Percentiles rank a stretch among this genome's conserved stretches.
These are phyloP conservation scores for Zosterops pallidus DNA, from an alignment of 2,113 vertebrate genomes.

Conservation along the genomic window DNA sequence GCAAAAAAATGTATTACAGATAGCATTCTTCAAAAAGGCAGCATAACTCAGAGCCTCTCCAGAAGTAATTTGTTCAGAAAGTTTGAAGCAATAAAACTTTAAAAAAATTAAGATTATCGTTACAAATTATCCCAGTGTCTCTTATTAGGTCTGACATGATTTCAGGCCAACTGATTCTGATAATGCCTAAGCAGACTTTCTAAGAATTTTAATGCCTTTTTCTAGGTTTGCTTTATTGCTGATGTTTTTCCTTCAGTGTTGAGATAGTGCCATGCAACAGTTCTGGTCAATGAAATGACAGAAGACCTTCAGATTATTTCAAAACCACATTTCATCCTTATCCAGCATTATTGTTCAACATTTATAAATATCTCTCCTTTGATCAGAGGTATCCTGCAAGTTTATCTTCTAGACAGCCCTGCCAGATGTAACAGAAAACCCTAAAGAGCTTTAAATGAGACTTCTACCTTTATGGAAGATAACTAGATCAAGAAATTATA, in stretches of 20 bases:
- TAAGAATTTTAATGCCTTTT: background rate
- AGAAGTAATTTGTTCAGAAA: background rate
- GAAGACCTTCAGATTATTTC: background rate
- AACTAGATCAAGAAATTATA: background rate
- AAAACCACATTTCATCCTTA: background rate
- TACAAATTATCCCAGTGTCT: background rate
- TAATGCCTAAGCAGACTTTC: background rate
- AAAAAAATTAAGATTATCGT: background rate
- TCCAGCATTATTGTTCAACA: background rate
- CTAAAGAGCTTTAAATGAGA: background rate
- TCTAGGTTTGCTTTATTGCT: background rate
- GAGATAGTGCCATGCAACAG: background rate
- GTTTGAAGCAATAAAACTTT: background rate
- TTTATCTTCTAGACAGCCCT: background rate
- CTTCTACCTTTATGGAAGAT: background rate
- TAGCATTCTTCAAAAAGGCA: background rate
- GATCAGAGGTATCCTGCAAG: background rate
- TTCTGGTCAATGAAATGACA: background rate
- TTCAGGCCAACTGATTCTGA: background rate
- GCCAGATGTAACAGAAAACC: background rate
- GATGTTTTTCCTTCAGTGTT: background rate
- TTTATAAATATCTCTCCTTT: background rate
- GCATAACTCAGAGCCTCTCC: background rate
- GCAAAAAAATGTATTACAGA: background rate
- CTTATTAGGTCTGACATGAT: background rate